These are phyloP conservation scores for Anthoscopus minutus DNA, from an alignment of 2,113 vertebrate genomes.

Conservation along the genomic window DNA sequence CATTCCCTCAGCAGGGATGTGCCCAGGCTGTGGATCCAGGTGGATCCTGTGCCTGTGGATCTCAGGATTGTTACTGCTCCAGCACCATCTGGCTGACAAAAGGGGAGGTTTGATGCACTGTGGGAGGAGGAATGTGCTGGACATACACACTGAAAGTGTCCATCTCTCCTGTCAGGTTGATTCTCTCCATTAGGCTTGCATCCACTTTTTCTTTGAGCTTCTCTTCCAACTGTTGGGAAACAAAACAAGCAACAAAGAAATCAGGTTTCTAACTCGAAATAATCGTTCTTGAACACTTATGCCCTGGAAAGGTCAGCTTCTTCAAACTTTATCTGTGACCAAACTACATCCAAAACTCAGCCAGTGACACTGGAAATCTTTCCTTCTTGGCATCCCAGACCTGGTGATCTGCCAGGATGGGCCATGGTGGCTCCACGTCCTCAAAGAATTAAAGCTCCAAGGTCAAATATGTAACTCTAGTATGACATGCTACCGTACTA, in stretches of 20 bases:
- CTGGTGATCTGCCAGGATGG: background rate
- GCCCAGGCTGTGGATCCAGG: background rate
- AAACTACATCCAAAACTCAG: background rate
- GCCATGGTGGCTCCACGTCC: background rate
- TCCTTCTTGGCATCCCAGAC: background rate
- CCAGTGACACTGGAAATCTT: background rate
- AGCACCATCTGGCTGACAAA: slow-evolving; percentile 49
- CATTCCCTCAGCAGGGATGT: background rate
- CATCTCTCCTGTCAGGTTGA: slow-evolving; percentile 95
- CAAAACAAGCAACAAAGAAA: background rate
- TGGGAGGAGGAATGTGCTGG: background rate
- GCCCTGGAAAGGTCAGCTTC: background rate
- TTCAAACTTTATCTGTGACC: background rate
- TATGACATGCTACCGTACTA: background rate
- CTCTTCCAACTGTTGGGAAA: slow-evolving; percentile 86
- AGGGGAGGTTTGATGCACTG: background rate
- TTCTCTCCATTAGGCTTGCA: slow-evolving; percentile 83
- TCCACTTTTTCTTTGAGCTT: slow-evolving; percentile 99
- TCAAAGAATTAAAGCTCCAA: background rate
- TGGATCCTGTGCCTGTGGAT: background rate
- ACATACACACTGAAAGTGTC: slow-evolving; percentile 97
- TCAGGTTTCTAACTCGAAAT: background rate
- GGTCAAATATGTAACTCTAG: background rate
- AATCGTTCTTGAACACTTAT: background rate
- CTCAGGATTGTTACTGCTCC: background rate